These are phyloP conservation scores for Premnoplex brunnescens DNA, from an alignment of 2,797 vertebrate species.

Conservation along the genomic window DNA sequence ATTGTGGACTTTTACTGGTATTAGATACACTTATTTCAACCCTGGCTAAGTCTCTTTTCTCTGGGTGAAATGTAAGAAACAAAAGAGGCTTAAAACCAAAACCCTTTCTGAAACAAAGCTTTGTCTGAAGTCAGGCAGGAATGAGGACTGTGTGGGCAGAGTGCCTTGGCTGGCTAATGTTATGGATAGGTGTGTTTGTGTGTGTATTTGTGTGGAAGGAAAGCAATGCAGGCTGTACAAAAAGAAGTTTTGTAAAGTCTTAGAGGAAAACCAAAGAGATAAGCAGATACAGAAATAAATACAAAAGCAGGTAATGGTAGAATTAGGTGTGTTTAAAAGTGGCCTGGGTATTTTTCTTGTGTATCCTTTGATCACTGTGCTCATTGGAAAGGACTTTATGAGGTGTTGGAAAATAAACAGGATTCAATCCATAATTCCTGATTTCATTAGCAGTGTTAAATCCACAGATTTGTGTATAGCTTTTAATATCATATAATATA, in stretches of 20 bases:
- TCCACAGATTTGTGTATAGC: neutral
- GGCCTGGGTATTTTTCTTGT: neutral
- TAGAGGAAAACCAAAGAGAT: neutral
- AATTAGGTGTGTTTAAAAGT: neutral
- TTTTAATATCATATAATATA: neutral
- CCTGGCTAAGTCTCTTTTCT: neutral
- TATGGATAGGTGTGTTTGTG: neutral
- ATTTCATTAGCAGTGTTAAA: neutral
- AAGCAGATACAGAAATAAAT: neutral
- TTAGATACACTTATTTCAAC: neutral
- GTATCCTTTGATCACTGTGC: neutral
- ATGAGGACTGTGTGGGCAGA: constrained; percentile 18
- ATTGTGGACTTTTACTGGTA: neutral
- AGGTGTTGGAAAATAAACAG: neutral
- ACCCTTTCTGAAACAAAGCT: neutral
- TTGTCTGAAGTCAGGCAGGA: neutral
- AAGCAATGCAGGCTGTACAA: neutral
- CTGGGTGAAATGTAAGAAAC: neutral
- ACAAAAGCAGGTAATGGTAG: neutral
- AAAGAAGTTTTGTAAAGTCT: neutral
- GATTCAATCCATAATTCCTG: neutral
- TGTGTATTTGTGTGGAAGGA: neutral
- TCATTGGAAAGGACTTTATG: neutral
- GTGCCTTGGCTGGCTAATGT: neutral
- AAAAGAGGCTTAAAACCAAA: neutral